These are phyloP conservation scores for Drosophila percnosoma DNA, from an alignment of 2,888 invertebrate genomes.

Conservation along the genomic window DNA sequence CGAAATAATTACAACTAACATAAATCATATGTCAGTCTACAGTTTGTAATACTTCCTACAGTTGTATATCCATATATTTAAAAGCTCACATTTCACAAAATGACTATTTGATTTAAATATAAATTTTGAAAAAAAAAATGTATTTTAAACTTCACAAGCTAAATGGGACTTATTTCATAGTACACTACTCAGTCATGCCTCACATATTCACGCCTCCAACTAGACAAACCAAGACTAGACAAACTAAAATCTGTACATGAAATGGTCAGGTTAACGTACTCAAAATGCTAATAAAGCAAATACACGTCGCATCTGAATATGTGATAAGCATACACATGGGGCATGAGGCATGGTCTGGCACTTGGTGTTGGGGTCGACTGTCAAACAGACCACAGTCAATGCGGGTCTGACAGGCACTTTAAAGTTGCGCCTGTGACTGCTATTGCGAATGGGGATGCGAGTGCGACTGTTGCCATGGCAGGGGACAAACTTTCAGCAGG, in stretches of 20 bases:
- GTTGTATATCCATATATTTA: not conserved
- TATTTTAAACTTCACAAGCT: not conserved
- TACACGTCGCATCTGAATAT: constrained; percentile 66
- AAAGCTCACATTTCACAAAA: not conserved
- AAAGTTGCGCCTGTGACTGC: constrained; percentile 55
- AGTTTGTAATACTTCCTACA: not conserved
- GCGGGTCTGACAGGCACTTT: constrained; percentile 54
- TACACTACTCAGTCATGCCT: not conserved
- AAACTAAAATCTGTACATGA: constrained; percentile 55
- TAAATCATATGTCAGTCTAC: not conserved
- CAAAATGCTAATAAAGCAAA: constrained; percentile 73
- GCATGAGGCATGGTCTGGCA: constrained; percentile 25
- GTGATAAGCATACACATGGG: constrained; percentile 70
- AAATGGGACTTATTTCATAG: no score
- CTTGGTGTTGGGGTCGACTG: constrained; percentile 10
- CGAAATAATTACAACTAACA: not conserved
- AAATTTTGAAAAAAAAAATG: not conserved
- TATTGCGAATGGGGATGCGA: constrained; percentile 9
- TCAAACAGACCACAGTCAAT: constrained; percentile 27
- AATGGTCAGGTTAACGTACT: constrained; percentile 76
- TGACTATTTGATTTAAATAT: not conserved
- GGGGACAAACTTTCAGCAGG: constrained; percentile 46
- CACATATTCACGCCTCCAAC: no score
- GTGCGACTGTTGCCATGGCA: constrained; percentile 10
- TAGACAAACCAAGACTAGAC: constrained; percentile 1